A percentile compares a stretch with the other conserved stretches of the same genome.
These are phyloP conservation scores for Helarctos malayanus DNA, from an alignment of 2,797 vertebrate genomes.

Conservation along the genomic window DNA sequence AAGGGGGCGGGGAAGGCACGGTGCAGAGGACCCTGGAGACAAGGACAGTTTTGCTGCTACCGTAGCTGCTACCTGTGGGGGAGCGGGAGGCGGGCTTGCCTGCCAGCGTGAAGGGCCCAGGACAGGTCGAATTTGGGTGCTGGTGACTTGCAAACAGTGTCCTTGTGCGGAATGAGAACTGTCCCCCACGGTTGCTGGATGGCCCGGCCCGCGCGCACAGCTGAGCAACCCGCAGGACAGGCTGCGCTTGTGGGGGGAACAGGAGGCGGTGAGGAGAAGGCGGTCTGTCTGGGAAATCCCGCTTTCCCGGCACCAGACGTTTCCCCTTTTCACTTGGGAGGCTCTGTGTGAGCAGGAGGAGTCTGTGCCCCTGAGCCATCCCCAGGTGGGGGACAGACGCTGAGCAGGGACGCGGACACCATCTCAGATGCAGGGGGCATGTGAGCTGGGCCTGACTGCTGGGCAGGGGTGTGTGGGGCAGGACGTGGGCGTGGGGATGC, in stretches of 20 bases:
- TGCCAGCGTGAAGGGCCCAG: rapidly evolving
- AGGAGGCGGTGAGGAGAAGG: rapidly evolving
- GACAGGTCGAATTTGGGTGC: too few species aligned
- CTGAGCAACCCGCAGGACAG: rapidly evolving
- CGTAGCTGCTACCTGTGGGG: rapidly evolving
- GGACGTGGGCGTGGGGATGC: too few species aligned
- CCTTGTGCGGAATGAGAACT: neutral
- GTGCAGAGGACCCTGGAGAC: rapidly evolving
- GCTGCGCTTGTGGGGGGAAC: neutral
- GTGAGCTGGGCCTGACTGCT: neutral
- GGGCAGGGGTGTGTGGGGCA: too few species aligned
- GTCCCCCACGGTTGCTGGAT: too few species aligned
- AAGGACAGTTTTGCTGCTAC: rapidly evolving
- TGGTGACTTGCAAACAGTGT: rapidly evolving
- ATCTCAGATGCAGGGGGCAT: rapidly evolving
- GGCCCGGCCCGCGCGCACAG: rapidly evolving
- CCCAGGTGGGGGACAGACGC: neutral
- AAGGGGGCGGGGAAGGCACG: rapidly evolving
- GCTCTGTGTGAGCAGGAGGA: rapidly evolving
- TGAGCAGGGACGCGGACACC: neutral
- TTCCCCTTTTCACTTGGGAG: neutral
- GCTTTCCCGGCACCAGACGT: rapidly evolving
- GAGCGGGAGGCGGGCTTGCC: rapidly evolving
- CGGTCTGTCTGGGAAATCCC: neutral
- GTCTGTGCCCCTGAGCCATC: rapidly evolving